Percentiles rank a stretch among this genome's conserved stretches.
Evolutionary conservation across 2,888 invertebrate genomes (phyloP).

Genomic region (Octonoba sinensis): DNA sequence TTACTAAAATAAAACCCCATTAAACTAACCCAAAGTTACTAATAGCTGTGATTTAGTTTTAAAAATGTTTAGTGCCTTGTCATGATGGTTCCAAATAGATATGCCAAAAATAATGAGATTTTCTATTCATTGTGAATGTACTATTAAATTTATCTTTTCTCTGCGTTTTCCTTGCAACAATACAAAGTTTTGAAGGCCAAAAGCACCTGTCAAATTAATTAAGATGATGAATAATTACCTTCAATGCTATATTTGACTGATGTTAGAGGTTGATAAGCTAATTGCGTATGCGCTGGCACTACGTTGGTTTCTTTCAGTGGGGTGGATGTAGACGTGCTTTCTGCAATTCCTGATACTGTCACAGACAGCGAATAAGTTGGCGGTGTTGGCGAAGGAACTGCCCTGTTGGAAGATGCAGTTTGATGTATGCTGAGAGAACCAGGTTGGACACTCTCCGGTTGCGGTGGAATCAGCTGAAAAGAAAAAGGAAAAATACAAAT

Average conservation of each 20-base stretch:
- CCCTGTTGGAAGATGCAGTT: slow-evolving; percentile 10
- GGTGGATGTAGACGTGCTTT: not conserved
- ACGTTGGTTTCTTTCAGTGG: slow-evolving; percentile 7
- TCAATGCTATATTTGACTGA: slow-evolving; percentile 54
- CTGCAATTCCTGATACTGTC: slow-evolving; percentile 12
- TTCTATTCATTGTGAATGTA: no score
- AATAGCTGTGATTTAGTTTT: no score
- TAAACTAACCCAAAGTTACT: no score
- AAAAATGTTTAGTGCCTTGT: no score
- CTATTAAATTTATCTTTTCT: no score
- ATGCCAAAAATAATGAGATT: no score
- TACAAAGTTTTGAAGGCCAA: no score
- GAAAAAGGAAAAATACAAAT: not conserved
- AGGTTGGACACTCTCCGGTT: slow-evolving; percentile 29
- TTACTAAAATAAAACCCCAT: no score
- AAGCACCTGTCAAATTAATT: no score
- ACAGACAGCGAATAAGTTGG: slow-evolving; percentile 17
- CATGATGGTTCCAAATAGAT: no score
- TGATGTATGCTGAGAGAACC: slow-evolving; percentile 25
- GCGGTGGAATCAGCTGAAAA: slow-evolving; percentile 21
- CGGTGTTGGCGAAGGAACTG: slow-evolving; percentile 27
- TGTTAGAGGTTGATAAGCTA: slow-evolving; percentile 32
- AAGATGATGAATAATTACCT: slow-evolving; percentile 22
- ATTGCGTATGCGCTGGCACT: slow-evolving; percentile 15
- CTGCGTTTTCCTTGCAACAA: no score